These are phyloP conservation scores for Amphiura filiformis DNA, from an alignment of 35 echinoderm and acorn worm species.

Conservation along the genomic window DNA sequence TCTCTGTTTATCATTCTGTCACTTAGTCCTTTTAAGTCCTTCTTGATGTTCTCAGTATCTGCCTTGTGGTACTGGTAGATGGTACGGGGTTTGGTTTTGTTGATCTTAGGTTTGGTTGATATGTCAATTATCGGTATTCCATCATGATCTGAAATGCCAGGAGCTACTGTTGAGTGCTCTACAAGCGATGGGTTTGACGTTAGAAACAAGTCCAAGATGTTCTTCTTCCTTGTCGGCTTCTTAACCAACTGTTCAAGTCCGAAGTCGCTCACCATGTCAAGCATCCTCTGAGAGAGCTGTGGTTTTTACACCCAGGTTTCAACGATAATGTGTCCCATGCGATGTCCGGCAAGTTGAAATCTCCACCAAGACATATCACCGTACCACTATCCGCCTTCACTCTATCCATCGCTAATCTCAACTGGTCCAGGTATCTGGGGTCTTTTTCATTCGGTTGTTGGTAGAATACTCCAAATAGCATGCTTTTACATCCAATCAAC, in stretches of 20 bases:
- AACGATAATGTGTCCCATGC: background rate
- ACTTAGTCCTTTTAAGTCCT: no score
- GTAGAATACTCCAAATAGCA: no score
- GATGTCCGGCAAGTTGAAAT: background rate
- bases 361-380: no score
- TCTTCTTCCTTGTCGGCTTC: no score
- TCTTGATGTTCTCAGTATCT: background rate
- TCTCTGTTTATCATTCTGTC: no score
- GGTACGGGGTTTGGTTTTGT: background rate
- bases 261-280: no score
- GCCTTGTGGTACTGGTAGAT: background rate
- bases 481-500: background rate
- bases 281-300: background rate
- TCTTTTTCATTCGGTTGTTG: no score
- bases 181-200: background rate
- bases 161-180: background rate
- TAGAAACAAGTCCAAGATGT: background rate
- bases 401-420: no score
- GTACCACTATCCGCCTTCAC: no score
- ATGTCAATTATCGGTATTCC: constrained; percentile 10
- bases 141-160: background rate
- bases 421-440: no score
- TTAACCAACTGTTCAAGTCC: no score
- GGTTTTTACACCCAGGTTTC: background rate
- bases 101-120: background rate